Base-by-base conservation (phyloP, 35 echinoderm and acorn worm genomes). In the Lytechinus pictus region DNA sequence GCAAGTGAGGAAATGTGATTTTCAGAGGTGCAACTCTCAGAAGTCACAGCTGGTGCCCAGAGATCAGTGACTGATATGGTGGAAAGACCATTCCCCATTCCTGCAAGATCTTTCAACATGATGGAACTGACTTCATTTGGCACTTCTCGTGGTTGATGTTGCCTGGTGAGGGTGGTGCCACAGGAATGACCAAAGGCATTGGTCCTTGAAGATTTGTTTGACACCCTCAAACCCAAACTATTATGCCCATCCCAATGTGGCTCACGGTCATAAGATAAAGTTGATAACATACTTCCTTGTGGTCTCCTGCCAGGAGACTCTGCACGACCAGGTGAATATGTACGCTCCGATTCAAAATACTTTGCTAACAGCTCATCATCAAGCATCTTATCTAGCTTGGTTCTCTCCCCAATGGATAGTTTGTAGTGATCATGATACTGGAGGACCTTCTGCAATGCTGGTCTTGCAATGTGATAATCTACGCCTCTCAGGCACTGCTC, bases 321-420 rank as follows among this genome's bases (percentile, higher is more conserved):
- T 27, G 13, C 52, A 51, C n/a, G 5, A 79, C 6, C 66, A 79
- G 6, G 66, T 79, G 33, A 44, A 44, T n/a, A 7, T 79, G 19
- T 24, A 79, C 66, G n/a, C 19, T 16, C 66, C 7, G 66, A 8
- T 24, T 79, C 14, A 7, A 79, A 79, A 79, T 79, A 79, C 19
- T 79, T 79, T 79, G 66, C 66, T 24, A 79, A 5, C 19, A 90
- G 4, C 88, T 90, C 88, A 28, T 54, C 27, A 90, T 90, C 52
- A 90, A 6, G 29, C 88, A 90, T 90, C 88, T 90, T 90, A 90
- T 90, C 88, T 12, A 90, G 24, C 52, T 90, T 4, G 52, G 88
- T 90, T 90, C 88, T 44, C 11, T 52, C 52, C 28, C 52, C 52
- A 52, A 90, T 90, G 27, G 88, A 90, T 90, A 52, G 27, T 54